Evolutionary conservation across 2,113 vertebrate species (phyloP), one percentile per base, ranked within the genome.

Genomic region (Dasyurus viverrinus): DNA sequence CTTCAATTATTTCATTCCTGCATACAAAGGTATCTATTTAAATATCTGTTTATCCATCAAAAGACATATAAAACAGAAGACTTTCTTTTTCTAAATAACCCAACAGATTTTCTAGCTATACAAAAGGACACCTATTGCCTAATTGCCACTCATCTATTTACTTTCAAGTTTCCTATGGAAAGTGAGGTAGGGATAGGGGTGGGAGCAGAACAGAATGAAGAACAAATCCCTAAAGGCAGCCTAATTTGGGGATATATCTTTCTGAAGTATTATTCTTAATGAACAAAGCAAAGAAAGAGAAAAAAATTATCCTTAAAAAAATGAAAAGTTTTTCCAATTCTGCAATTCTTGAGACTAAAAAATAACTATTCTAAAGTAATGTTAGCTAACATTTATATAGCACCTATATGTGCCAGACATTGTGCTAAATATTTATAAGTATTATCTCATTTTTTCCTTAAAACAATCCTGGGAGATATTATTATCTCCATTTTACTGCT

Each of bases 31-130:
- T 90, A 52, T 76, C 94, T 89, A 22, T 4, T 46, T 95, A 94
- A 95, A 93, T 52, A 54, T 76, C 42, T 94, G 90, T 90, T 96
- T 94, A 53, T 90, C 23, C 19, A 90, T 16, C 23, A 16, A 84
- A 0, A 92, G 46, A n/a, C 26, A 92, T 26, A 95, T 84, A 89
- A 93, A 95, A 95, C 91, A 95, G 60, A 36, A 95, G 92, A 95
- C 48, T 91, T 76, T 57, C 94, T 26, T 90, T 94, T 93, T 95
- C 3, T 48, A 92, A 48, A 57, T 11, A 95, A 60, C 55, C 27
- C 8, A 91, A 55, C 5, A 54, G 53, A 94, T 76, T 50, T 93
- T 96, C 26, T 46, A 94, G 55, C 92, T 54, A 89, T 94, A 93
- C 91, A 36, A 55, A 68, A 84, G 16, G 22, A 6, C 23, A 42